Evolutionary conservation across 2,113 vertebrate species (phyloP).

Genomic region (Podarcis muralis): DNA sequence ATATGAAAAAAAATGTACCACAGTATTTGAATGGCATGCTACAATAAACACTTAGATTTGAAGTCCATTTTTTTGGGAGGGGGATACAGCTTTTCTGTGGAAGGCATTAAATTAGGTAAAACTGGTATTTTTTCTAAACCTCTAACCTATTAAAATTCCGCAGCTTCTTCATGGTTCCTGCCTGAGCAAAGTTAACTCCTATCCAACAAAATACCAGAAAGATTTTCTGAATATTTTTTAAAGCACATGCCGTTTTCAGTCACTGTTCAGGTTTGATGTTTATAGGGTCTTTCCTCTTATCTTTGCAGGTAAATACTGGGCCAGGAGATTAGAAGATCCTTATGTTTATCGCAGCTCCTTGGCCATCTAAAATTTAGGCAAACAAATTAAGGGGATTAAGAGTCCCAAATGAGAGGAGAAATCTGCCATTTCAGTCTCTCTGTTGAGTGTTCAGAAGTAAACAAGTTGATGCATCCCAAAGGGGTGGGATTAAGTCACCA

Average conservation of each 20-base stretch:
- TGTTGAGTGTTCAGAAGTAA: slow-evolving; percentile 22
- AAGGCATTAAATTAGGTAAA: not conserved
- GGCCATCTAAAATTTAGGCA: slow-evolving; percentile 40
- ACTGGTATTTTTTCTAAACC: not conserved
- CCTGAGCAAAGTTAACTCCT: not conserved
- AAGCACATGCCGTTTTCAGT: not conserved
- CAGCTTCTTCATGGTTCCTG: not conserved
- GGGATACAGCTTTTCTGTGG: not conserved
- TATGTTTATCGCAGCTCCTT: slow-evolving; percentile 24
- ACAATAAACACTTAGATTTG: not conserved
- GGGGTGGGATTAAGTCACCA: slow-evolving; percentile 39
- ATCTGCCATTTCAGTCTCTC: not conserved
- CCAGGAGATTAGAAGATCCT: not conserved
- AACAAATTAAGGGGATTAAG: slow-evolving; percentile 35
- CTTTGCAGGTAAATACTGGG: not conserved
- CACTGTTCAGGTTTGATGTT: not conserved
- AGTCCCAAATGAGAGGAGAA: not conserved
- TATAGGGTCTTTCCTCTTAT: not conserved
- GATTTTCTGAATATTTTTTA: not conserved
- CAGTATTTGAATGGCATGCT: not conserved
- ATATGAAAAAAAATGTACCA: not conserved
- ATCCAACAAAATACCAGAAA: not conserved
- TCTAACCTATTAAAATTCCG: not conserved
- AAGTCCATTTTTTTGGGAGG: not conserved
- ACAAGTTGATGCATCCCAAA: slow-evolving; percentile 32